phyloP scores from a whole-genome alignment of 2,888 invertebrate species.

The Sminthurinus aureus region DNA sequence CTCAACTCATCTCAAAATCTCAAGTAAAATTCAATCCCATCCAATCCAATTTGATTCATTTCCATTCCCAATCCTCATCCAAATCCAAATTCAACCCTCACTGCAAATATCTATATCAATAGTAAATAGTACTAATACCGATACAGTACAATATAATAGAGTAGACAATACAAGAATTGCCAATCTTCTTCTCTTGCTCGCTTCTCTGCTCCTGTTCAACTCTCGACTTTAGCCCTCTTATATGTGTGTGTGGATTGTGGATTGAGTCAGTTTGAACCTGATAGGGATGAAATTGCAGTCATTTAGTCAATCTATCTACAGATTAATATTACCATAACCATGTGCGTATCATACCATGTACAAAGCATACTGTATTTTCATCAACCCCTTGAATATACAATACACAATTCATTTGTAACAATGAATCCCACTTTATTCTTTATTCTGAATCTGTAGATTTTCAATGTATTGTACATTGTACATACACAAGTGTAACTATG shows the following conservation, averaged over 20 bases:
- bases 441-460: too few relatives aligned
- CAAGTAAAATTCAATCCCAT: not conserved
- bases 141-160: too few relatives aligned
- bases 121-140: too few relatives aligned
- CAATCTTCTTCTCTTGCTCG: not conserved
- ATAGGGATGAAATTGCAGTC: not conserved
- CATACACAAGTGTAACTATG: too few relatives aligned
- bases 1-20: too few relatives aligned
- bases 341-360: not conserved
- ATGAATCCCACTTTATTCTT: too few relatives aligned
- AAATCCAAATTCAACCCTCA: too few relatives aligned
- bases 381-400: not conserved
- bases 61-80: not conserved
- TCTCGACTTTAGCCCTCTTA: not conserved
- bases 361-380: not conserved
- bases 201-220: too few relatives aligned
- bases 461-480: too few relatives aligned
- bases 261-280: not conserved
- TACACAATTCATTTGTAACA: not conserved
- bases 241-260: not conserved
- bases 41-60: not conserved
- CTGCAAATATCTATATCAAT: too few relatives aligned
- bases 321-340: not conserved
- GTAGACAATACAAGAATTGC: not conserved
- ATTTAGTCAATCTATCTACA: not conserved